Conservation (phyloP, 2,797 vertebrate species). For the Notolepis coatsorum region DNA sequence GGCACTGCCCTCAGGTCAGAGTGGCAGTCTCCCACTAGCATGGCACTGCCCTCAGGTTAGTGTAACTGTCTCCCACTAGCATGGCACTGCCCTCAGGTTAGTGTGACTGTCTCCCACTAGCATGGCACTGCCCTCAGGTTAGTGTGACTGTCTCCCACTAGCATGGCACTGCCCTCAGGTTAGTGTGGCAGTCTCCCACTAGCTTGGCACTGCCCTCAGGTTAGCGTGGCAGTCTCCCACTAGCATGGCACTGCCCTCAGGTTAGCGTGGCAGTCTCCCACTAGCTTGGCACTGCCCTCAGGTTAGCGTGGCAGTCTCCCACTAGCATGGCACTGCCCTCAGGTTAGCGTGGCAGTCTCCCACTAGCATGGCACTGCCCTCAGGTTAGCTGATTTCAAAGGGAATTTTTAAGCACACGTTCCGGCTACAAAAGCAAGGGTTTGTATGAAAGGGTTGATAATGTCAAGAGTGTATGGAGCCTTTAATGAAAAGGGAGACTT, state of each 20-base stretch:
- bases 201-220: constrained; percentile 63
- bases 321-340: constrained; percentile 60
- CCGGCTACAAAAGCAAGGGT: not conserved
- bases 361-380: no score
- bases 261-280: constrained; percentile 64
- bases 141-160: constrained; percentile 48
- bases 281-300: constrained; percentile 59
- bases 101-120: constrained; percentile 48
- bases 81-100: constrained; percentile 64
- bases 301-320: constrained; percentile 64
- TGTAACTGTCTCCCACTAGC: constrained; percentile 45
- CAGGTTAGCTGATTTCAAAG: constrained; percentile 45
- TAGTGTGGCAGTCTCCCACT: constrained; percentile 59
- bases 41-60: constrained; percentile 63
- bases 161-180: constrained; percentile 64
- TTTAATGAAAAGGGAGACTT: constrained; percentile 8
- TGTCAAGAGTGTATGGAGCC: not conserved
- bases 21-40: constrained; percentile 61
- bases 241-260: constrained; percentile 59
- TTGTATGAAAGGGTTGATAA: constrained; percentile 2
- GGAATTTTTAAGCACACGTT: constrained; percentile 19
- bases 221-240: constrained; percentile 62
- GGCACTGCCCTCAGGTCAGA: constrained; percentile 62
- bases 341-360: constrained; percentile 47
- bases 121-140: constrained; percentile 63